A percentile compares a stretch with the other conserved stretches of the same genome.
Evolutionary conservation across 2,888 invertebrate species (phyloP).

Genomic region (Parnassius orleans): DNA sequence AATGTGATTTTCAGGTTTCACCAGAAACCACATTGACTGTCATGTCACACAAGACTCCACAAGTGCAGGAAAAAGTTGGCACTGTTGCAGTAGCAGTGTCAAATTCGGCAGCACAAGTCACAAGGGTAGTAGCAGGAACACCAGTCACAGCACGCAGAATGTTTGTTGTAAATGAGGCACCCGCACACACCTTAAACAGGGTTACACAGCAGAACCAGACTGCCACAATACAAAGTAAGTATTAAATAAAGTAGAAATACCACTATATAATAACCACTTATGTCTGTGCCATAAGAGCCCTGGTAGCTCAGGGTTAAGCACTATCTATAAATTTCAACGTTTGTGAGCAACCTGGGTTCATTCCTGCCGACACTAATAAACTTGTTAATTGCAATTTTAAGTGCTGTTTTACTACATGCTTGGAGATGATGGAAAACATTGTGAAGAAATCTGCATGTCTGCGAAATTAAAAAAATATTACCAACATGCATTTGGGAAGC

Average conservation of each 20-base stretch:
- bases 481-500: too few relatives aligned
- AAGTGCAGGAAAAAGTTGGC: conserved; percentile 75
- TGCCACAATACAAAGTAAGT: conserved; percentile 74
- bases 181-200: conserved; percentile 65
- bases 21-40: conserved; percentile 77
- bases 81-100: conserved; percentile 68
- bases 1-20: conserved; percentile 58
- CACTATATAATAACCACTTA: too few relatives aligned
- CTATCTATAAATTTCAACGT: too few relatives aligned
- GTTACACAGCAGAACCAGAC: conserved; percentile 75
- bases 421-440: too few relatives aligned
- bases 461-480: too few relatives aligned
- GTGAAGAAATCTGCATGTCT: too few relatives aligned
- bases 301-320: background rate
- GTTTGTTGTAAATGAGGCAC: conserved; percentile 75
- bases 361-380: too few relatives aligned
- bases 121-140: conserved; percentile 67
- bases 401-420: too few relatives aligned
- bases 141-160: conserved; percentile 63
- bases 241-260: background rate
- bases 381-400: too few relatives aligned
- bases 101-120: conserved; percentile 68
- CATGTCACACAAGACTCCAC: conserved; percentile 76
- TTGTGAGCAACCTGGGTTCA: too few relatives aligned
- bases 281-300: conserved; percentile 1